Conservation (phyloP, 1,140 invertebrate species). For the Zaprionus vittiger region DNA sequence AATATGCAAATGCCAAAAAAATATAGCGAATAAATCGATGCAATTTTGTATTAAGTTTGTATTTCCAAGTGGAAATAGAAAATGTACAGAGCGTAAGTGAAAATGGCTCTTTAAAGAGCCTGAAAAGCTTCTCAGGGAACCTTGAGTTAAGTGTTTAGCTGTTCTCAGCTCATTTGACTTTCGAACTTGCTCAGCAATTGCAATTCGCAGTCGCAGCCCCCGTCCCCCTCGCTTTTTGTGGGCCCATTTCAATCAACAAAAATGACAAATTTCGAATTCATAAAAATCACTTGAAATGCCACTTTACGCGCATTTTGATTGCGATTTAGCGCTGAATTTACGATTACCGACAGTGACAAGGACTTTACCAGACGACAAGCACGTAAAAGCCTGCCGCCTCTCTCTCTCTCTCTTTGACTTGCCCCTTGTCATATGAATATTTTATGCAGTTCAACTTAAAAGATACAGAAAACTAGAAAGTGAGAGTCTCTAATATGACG, state of each 20-base stretch:
- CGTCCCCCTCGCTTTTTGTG: neutral
- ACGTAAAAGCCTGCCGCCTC: neutral
- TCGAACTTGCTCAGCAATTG: neutral
- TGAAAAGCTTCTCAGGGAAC: neutral
- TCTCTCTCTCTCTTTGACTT: neutral
- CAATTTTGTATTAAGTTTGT: neutral
- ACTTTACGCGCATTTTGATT: slow-evolving; percentile 78
- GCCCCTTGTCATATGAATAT: slow-evolving; percentile 47
- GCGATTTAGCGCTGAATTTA: slow-evolving; percentile 76
- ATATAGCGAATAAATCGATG: slow-evolving; percentile 23
- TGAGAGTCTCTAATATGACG: neutral
- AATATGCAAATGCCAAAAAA: slow-evolving; percentile 26
- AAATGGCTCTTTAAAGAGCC: neutral
- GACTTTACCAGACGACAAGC: slow-evolving; percentile 41
- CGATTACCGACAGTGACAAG: slow-evolving; percentile 58
- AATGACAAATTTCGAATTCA: slow-evolving; percentile 68
- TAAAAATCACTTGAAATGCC: slow-evolving; percentile 78
- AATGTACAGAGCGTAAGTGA: neutral
- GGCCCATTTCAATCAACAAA: slow-evolving; percentile 50
- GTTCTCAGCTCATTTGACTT: neutral
- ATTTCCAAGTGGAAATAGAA: neutral
- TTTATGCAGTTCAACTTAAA: slow-evolving; percentile 29
- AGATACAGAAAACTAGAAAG: slow-evolving; percentile 8
- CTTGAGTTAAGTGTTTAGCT: neutral
- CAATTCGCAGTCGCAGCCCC: neutral